Conservation (phyloP, 2,888 invertebrate genomes). For the Mechanitis mazaeus region DNA sequence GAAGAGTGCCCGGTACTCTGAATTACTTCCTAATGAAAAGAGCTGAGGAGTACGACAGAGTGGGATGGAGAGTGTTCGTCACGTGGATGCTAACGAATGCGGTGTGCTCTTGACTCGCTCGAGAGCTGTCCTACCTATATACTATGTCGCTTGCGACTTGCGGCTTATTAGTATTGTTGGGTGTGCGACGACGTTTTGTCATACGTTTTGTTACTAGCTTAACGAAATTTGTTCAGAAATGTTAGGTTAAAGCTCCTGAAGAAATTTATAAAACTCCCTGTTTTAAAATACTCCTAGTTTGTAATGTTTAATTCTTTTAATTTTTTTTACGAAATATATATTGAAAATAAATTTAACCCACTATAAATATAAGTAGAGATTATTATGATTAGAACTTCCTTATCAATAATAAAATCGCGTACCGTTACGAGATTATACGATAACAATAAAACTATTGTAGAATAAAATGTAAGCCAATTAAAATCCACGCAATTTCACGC, state of each 20-base stretch:
- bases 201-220: conserved; percentile 18
- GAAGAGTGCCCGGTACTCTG: conserved; percentile 71
- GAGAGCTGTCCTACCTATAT: conserved; percentile 42
- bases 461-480: conserved; percentile 37
- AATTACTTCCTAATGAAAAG: conserved; percentile 77
- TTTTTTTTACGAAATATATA: background rate
- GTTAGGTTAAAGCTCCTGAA: background rate
- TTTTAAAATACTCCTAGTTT: background rate
- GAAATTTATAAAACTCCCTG: no score
- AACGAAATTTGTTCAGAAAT: conserved; percentile 2
- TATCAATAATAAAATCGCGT: conserved; percentile 33
- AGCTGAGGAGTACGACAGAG: conserved; percentile 65
- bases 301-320: background rate
- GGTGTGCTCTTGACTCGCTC: conserved; percentile 56
- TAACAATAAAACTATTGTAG: conserved; percentile 36
- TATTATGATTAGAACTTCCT: conserved; percentile 28
- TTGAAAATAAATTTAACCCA: background rate
- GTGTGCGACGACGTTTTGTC: conserved; percentile 24
- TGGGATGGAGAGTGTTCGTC: conserved; percentile 56
- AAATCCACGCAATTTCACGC: conserved; percentile 41
- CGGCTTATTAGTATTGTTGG: conserved; percentile 37
- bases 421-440: conserved; percentile 33
- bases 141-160: conserved; percentile 30
- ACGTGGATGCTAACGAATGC: conserved; percentile 72
- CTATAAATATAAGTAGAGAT: conserved; percentile 15